Evolutionary conservation across 1,140 invertebrate species (phyloP), one percentile per base, ranked within the genome.

Genomic region (Drosophila arawakana): DNA sequence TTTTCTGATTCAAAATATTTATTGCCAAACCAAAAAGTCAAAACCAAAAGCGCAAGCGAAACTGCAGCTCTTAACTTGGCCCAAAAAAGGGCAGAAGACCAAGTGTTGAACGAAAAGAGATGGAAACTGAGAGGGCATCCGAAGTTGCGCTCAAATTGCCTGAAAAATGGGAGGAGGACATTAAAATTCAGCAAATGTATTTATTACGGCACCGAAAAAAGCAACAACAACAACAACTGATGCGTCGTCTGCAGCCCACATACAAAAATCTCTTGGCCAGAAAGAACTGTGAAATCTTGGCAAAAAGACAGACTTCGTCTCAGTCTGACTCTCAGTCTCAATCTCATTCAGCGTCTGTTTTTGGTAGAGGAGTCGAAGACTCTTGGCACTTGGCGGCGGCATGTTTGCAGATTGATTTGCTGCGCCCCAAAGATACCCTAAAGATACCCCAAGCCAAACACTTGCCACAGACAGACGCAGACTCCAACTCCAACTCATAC

Each of bases 1-100:
- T 91, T 90, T 91, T 90, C 82, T 84, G 90, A 91, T 91, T 91
- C 81, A 88, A 91, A 91, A 91, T 91, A 91, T 91, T 91, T 91
- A 91, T 91, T 90, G 81, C 80, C 84, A 78, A 89, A 81, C 79
- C 80, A 76, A 88, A 52, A 55, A 30, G 25, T 30, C 25, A 30
- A 30, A 30, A 30, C 25, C 25, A 30, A 30, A 30, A 30, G 18
- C 47, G 21, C 18, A 39, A 57, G 44, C 59, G n/a, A 47, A 57
- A 47, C 58, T 46, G 63, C 57, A 39, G 44, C 67, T 74, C 61
- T 44, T 60, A 60, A 76, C 39, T 85, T 67, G 74, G 67, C 78
- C 80, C 80, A 80, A 89, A 89, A 77, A 89, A 81, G 83, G 84
- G 85, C 80, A 80, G 73, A 72, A 78, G 43, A 15, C 18, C 67